phyloP scores from a whole-genome alignment of 1,140 invertebrate species.

The Pseudomyrmex concolor region DNA sequence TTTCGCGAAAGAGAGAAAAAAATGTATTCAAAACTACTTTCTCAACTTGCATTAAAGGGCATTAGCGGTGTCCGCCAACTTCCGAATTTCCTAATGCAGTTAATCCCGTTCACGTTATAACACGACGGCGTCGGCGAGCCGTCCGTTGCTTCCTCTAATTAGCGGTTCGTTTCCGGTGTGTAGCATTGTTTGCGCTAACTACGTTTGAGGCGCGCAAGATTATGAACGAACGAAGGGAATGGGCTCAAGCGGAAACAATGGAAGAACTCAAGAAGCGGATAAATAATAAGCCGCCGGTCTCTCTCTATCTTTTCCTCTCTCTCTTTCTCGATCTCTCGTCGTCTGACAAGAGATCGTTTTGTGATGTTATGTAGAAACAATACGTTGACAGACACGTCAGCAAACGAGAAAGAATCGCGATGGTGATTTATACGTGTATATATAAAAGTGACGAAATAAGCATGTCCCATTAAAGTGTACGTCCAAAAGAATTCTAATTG shows the following conservation, averaged over 20 bases:
- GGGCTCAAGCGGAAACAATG: slow-evolving; percentile 26
- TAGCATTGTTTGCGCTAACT: slow-evolving; percentile 51
- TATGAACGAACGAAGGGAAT: not conserved
- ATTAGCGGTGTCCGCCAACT: slow-evolving; percentile 27
- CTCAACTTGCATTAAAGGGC: slow-evolving; percentile 18
- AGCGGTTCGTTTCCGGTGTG: slow-evolving; percentile 29
- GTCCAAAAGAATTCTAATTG: slow-evolving; percentile 67
- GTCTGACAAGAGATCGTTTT: not conserved
- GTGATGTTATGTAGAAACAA: slow-evolving; percentile 14
- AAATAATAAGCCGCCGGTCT: slow-evolving; percentile 38
- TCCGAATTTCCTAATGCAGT: slow-evolving; percentile 41
- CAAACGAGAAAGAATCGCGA: slow-evolving; percentile 19
- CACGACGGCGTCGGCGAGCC: slow-evolving; percentile 20
- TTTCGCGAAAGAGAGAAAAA: not conserved
- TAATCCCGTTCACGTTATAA: slow-evolving; percentile 47
- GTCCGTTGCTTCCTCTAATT: slow-evolving; percentile 38
- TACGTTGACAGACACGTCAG: slow-evolving; percentile 22
- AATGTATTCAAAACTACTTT: slow-evolving; percentile 13
- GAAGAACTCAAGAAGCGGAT: slow-evolving; percentile 29
- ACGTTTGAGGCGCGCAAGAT: slow-evolving; percentile 35
- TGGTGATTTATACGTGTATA: slow-evolving; percentile 4
- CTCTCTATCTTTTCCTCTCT: too few relatives aligned
- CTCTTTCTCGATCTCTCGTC: not conserved
- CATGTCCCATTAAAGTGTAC: slow-evolving; percentile 73
- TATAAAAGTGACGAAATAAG: slow-evolving; percentile 28